Conservation (phyloP, 2,113 vertebrate genomes). For the Sardina pilchardus region DNA sequence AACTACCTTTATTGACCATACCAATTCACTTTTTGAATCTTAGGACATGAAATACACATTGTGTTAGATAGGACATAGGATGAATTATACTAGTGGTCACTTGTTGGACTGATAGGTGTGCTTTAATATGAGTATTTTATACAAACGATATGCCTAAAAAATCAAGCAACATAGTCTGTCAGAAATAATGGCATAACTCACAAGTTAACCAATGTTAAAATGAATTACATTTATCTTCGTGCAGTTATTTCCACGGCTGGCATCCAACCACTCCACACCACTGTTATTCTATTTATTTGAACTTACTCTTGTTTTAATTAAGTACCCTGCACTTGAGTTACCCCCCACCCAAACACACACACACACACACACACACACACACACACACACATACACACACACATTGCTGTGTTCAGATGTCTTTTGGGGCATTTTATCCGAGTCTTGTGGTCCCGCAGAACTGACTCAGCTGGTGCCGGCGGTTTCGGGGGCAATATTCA, state of each 20-base stretch:
- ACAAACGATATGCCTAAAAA: no score
- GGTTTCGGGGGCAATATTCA: conserved; percentile 37
- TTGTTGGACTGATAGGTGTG: not conserved
- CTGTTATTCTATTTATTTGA: not conserved
- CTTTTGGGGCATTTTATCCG: conserved; percentile 17
- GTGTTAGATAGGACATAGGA: not conserved
- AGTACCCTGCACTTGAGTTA: not conserved
- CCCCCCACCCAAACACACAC: not conserved
- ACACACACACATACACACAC: not conserved
- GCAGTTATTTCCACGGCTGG: not conserved
- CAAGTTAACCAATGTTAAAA: not conserved
- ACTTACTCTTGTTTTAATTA: conserved; percentile 5
- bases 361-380: not conserved
- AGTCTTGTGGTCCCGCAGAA: conserved; percentile 18
- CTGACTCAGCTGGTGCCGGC: conserved; percentile 33
- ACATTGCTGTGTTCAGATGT: not conserved
- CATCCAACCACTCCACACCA: not conserved
- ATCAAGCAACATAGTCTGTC: not conserved
- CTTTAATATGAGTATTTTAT: no score
- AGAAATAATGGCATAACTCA: not conserved
- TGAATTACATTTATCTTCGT: not conserved
- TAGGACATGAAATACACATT: not conserved
- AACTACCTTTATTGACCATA: not conserved
- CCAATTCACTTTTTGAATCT: not conserved
- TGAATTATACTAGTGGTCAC: not conserved